Percentiles rank a stretch among this genome's conserved stretches.
phyloP scores from a whole-genome alignment of 2,113 vertebrate genomes.

The Zeus faber region DNA sequence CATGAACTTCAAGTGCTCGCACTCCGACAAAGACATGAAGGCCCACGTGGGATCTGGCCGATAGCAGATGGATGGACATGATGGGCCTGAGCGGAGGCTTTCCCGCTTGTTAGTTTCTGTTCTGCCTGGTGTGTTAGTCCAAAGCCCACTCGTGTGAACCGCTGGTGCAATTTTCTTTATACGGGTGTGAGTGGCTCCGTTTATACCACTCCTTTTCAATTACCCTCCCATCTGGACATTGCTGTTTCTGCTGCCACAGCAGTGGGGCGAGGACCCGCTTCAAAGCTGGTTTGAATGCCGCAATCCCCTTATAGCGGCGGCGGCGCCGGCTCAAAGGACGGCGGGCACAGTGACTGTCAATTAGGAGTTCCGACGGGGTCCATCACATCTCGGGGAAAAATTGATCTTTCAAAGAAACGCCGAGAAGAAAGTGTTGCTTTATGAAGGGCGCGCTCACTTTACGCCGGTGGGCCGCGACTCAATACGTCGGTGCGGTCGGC shows the following conservation, averaged over 20 bases:
- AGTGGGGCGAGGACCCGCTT: conserved; percentile 72
- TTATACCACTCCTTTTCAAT: conserved; percentile 59
- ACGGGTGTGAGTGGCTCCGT: conserved; percentile 35
- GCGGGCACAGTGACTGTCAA: conserved; percentile 80
- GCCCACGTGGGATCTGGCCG: conserved; percentile 26
- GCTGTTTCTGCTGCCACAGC: conserved; percentile 63
- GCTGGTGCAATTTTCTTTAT: conserved; percentile 2
- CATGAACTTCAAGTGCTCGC: conserved; percentile 36
- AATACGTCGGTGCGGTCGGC: conserved; percentile 37
- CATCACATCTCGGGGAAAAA: conserved; percentile 80
- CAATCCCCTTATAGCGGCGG: conserved; percentile 79
- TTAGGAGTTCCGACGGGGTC: conserved; percentile 83
- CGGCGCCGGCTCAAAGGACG: conserved; percentile 78
- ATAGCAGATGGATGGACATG: conserved; percentile 23
- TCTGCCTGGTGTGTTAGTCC: conserved; percentile 32
- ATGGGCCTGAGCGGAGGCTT: background rate
- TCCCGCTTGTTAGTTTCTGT: conserved; percentile 7
- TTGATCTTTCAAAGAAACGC: conserved; percentile 54
- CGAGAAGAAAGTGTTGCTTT: conserved; percentile 71
- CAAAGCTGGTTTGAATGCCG: conserved; percentile 79
- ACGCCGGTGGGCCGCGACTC: conserved; percentile 40
- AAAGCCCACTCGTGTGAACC: conserved; percentile 42
- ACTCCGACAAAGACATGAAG: conserved; percentile 28
- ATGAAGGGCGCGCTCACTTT: conserved; percentile 63
- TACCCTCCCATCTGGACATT: conserved; percentile 65